Evolutionary conservation across 2,113 vertebrate genomes (phyloP).

Genomic region (Etheostoma spectabile): DNA sequence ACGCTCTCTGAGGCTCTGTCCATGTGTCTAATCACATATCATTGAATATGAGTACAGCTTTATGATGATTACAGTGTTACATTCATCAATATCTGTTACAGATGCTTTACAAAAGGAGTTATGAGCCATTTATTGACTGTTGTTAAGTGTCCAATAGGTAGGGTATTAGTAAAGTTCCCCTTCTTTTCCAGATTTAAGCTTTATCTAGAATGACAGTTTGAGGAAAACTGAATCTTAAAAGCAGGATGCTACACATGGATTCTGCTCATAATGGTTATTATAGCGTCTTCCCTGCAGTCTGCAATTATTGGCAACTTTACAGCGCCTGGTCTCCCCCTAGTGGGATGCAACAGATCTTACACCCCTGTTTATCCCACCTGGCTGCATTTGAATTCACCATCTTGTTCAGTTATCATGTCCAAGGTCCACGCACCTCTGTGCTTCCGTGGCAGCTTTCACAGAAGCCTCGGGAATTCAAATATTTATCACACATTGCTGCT

Average conservation of each 20-base stretch:
- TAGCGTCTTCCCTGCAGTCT: not conserved
- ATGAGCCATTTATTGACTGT: not conserved
- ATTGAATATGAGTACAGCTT: not conserved
- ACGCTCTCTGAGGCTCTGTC: not conserved
- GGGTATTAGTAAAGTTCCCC: not conserved
- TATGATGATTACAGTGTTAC: not conserved
- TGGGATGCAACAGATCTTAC: constrained; percentile 29
- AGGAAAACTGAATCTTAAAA: constrained; percentile 3
- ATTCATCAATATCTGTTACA: not conserved
- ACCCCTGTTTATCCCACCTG: constrained; percentile 30
- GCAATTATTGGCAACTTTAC: constrained; percentile 9
- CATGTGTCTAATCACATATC: not conserved
- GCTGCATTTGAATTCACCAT: constrained; percentile 52
- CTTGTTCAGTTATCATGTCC: constrained; percentile 43
- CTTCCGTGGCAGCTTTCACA: constrained; percentile 57
- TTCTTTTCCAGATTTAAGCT: not conserved
- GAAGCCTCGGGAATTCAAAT: constrained; percentile 69
- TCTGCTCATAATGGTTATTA: constrained; percentile 11
- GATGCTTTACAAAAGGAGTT: constrained; percentile 1
- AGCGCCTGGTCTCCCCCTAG: constrained; percentile 71
- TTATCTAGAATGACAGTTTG: not conserved
- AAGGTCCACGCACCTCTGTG: constrained; percentile 39
- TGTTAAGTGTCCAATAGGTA: not conserved
- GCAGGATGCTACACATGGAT: not conserved
- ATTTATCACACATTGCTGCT: constrained; percentile 63